Conservation (phyloP, 2,888 invertebrate genomes). For the Hemithea aestivaria region DNA sequence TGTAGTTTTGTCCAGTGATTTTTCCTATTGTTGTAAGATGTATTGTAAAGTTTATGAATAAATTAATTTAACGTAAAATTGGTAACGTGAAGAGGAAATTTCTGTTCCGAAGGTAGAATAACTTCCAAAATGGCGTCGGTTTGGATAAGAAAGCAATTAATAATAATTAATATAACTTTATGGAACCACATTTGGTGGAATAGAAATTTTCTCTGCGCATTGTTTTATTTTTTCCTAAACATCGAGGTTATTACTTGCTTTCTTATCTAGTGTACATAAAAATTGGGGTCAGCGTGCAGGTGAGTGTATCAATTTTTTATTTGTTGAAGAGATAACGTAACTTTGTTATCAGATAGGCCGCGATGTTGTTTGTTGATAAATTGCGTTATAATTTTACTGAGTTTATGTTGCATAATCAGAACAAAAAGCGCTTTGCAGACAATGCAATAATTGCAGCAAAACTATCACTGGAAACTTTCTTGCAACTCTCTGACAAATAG, state of each 20-base stretch:
- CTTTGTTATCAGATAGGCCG: conserved; percentile 31
- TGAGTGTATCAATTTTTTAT: conserved; percentile 61
- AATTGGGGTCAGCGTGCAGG: conserved; percentile 60
- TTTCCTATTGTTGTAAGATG: conserved; percentile 59
- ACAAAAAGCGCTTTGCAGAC: no score
- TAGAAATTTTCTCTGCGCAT: conserved; percentile 76
- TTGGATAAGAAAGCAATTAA: conserved; percentile 70
- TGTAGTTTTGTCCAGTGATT: conserved; percentile 39
- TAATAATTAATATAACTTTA: no score
- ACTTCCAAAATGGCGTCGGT: conserved; percentile 37
- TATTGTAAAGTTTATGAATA: conserved; percentile 32
- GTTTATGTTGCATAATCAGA: background rate
- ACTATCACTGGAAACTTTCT: no score
- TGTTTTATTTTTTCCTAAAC: conserved; percentile 52
- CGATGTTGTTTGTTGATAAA: conserved; percentile 32
- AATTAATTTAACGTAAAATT: conserved; percentile 22
- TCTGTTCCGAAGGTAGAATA: conserved; percentile 74
- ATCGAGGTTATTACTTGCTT: conserved; percentile 69
- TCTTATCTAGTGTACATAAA: conserved; percentile 69
- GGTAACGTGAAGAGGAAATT: conserved; percentile 73
- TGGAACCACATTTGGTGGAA: conserved; percentile 51
- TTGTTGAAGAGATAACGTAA: conserved; percentile 48
- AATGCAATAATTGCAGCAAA: no score
- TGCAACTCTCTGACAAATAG: no score
- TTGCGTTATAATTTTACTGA: conserved; percentile 26